Evolutionary conservation across 2,888 invertebrate species (phyloP).

Genomic region (Rutpela maculata): DNA sequence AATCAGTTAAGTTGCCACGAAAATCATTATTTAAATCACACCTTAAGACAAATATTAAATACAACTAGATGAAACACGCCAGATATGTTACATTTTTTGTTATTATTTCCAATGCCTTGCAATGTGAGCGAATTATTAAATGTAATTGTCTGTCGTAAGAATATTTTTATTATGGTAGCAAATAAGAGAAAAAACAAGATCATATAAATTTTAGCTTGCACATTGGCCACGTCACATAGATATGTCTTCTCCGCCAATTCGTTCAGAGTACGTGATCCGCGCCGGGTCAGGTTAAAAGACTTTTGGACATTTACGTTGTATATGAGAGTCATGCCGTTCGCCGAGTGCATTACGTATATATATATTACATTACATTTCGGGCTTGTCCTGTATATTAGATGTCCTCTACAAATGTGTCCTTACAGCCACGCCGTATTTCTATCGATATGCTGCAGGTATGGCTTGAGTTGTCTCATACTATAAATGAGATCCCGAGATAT

Average conservation of each 20-base stretch:
- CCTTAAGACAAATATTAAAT: not conserved
- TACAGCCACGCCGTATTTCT: constrained; percentile 53
- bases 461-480: constrained; percentile 57
- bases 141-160: constrained; percentile 2
- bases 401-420: constrained; percentile 52
- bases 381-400: constrained; percentile 66
- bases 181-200: constrained; percentile 62
- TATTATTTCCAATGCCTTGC: no score
- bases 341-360: constrained; percentile 69
- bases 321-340: constrained; percentile 66
- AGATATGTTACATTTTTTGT: no score
- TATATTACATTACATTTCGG: constrained; percentile 64
- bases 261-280: constrained; percentile 68
- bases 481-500: constrained; percentile 64
- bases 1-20: not conserved
- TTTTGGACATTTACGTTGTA: constrained; percentile 71
- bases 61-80: not conserved
- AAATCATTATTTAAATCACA: not conserved
- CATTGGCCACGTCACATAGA: constrained; percentile 70
- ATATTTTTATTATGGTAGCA: constrained; percentile 25
- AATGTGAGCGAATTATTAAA: not conserved
- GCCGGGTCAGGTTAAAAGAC: constrained; percentile 67
- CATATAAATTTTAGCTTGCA: constrained; percentile 70
- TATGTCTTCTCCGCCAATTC: constrained; percentile 69
- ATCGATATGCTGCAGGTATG: constrained; percentile 65